Conservation (phyloP, 2,797 vertebrate genomes). For the Carduelis carduelis region DNA sequence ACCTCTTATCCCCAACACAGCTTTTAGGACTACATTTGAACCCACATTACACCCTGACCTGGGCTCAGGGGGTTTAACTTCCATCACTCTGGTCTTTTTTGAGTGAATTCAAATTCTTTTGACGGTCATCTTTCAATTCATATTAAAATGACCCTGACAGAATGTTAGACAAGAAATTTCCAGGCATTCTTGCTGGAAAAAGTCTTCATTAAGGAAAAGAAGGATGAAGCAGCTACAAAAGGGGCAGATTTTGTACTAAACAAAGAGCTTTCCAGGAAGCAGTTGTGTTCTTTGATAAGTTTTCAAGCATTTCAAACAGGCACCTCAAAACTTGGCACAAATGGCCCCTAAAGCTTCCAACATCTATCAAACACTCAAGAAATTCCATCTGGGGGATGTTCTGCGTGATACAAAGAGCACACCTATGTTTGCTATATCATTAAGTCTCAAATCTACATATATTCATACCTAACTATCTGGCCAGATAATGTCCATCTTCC, state of each 20-base stretch:
- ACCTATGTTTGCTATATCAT: constrained; percentile 45
- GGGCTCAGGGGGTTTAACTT: not conserved
- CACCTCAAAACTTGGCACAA: constrained; percentile 63
- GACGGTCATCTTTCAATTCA: not conserved
- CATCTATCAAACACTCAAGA: constrained; percentile 13
- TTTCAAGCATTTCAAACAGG: constrained; percentile 64
- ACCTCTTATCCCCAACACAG: not conserved
- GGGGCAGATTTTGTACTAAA: not conserved
- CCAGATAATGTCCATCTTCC: constrained; percentile 46
- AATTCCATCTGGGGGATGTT: constrained; percentile 35
- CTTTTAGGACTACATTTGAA: not conserved
- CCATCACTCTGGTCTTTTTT: not conserved
- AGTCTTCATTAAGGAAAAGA: not conserved
- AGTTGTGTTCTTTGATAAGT: constrained; percentile 37
- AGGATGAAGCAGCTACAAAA: not conserved
- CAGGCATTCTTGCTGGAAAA: not conserved
- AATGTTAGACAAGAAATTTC: not conserved
- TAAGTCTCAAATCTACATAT: constrained; percentile 53
- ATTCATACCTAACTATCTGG: constrained; percentile 54
- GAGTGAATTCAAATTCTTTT: not conserved
- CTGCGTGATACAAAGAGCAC: constrained; percentile 25
- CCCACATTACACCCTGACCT: not conserved
- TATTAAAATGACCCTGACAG: not conserved
- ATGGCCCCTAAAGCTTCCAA: constrained; percentile 35
- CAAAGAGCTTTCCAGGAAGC: constrained; percentile 5